Evolutionary conservation across 2,113 vertebrate genomes (phyloP).

Genomic region (Gnathonemus longibarbis): DNA sequence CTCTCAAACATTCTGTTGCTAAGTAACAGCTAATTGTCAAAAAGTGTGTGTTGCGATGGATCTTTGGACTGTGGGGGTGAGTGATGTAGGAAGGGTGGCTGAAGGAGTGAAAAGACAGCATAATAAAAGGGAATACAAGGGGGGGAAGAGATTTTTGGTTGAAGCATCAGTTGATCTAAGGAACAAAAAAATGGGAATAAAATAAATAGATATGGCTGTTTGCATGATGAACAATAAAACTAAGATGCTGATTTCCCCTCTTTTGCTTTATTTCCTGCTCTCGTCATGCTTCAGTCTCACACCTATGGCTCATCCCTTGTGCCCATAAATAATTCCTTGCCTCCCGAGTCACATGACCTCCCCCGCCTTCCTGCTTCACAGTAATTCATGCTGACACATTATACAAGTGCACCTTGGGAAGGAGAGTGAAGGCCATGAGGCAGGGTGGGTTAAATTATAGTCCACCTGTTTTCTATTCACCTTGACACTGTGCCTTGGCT

Average conservation of each 20-base stretch:
- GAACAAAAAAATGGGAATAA: neutral
- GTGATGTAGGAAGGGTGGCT: neutral
- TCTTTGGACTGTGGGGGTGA: slow-evolving; percentile 52
- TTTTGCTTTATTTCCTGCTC: neutral
- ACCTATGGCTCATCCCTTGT: slow-evolving; percentile 22
- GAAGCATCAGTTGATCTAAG: neutral
- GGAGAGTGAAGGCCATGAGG: neutral
- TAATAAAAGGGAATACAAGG: neutral
- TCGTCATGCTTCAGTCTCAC: neutral
- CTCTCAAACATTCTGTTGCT: slow-evolving; percentile 65
- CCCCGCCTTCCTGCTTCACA: slow-evolving; percentile 33
- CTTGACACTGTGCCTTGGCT: slow-evolving; percentile 26
- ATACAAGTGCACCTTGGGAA: slow-evolving; percentile 28
- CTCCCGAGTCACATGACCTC: slow-evolving; percentile 18
- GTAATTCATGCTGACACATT: slow-evolving; percentile 47
- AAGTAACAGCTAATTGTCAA: slow-evolving; percentile 76
- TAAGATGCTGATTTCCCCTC: neutral
- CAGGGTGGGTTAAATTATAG: slow-evolving; percentile 1
- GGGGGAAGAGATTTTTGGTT: neutral
- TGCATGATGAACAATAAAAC: neutral
- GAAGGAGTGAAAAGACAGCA: neutral
- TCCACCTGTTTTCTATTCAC: neutral
- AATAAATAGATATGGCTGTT: neutral
- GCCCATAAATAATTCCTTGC: slow-evolving; percentile 39
- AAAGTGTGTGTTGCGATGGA: slow-evolving; percentile 67